Percentiles rank a stretch among this genome's conserved stretches.
phyloP scores from a whole-genome alignment of 2,113 vertebrate genomes.

The Phoxinus phoxinus region DNA sequence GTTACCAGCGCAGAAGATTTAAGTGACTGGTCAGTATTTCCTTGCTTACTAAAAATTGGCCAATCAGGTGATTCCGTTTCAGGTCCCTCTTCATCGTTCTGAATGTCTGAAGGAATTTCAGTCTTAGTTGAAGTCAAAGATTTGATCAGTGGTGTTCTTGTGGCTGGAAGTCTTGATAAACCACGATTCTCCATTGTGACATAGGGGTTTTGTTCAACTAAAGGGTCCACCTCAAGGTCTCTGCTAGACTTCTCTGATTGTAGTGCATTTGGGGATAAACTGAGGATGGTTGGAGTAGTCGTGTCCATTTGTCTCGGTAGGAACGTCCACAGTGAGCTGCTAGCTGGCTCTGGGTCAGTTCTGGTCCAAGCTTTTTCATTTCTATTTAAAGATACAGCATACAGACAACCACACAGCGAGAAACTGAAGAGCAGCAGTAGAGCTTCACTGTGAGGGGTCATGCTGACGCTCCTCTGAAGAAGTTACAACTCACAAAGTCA shows the following conservation, averaged over 20 bases:
- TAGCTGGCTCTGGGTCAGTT: constrained; percentile 31
- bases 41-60: not conserved
- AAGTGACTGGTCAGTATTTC: not conserved
- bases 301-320: constrained; percentile 30
- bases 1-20: constrained; percentile 17
- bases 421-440: constrained; percentile 47
- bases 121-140: not conserved
- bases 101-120: constrained; percentile 11
- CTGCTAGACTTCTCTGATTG: constrained; percentile 54
- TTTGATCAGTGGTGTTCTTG: constrained; percentile 10
- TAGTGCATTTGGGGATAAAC: constrained; percentile 43
- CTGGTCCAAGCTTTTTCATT: constrained; percentile 54
- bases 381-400: constrained; percentile 43
- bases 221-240: not conserved
- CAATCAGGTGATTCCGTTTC: constrained; percentile 6
- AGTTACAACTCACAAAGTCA: constrained; percentile 30
- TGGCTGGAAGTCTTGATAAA: not conserved
- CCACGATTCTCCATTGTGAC: not conserved
- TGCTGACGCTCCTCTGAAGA: constrained; percentile 41
- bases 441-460: constrained; percentile 41
- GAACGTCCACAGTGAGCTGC: constrained; percentile 42
- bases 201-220: not conserved
- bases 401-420: constrained; percentile 46
- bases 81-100: constrained; percentile 1
- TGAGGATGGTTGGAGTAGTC: constrained; percentile 47